Evolutionary conservation across 2,797 vertebrate species (phyloP).

Genomic region (Gila robusta): DNA sequence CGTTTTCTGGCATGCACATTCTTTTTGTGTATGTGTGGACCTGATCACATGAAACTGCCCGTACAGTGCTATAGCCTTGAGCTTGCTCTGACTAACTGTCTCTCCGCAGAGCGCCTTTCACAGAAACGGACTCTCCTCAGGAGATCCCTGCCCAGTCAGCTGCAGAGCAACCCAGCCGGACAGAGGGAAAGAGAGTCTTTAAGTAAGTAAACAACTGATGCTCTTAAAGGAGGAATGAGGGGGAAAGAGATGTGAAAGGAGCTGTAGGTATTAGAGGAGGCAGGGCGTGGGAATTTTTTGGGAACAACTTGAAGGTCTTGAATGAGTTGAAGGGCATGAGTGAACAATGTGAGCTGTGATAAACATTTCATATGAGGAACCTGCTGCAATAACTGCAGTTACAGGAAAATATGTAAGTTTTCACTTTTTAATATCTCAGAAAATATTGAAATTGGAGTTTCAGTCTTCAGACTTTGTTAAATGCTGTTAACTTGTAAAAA

Average conservation of each 20-base stretch:
- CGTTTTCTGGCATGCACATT: conserved; percentile 4
- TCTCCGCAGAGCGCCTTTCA: conserved; percentile 65
- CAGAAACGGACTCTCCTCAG: conserved; percentile 62
- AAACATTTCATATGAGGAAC: neutral
- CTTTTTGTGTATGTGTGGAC: conserved; percentile 21
- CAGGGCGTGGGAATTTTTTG: conserved; percentile 12
- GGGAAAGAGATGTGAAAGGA: conserved; percentile 1
- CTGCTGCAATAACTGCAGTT: neutral
- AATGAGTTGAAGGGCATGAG: neutral
- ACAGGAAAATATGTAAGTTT: neutral
- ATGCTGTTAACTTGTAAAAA: neutral
- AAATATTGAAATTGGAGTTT: neutral
- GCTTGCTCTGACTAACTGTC: conserved; percentile 42
- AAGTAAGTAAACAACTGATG: conserved; percentile 77
- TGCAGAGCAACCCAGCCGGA: conserved; percentile 13
- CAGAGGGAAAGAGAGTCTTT: conserved; percentile 77
- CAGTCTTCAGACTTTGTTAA: neutral
- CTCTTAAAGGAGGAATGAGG: neutral
- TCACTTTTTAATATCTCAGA: neutral
- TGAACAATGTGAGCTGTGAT: neutral
- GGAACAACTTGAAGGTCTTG: neutral
- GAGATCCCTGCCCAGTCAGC: conserved; percentile 33
- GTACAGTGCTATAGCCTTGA: conserved; percentile 45
- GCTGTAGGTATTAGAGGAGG: neutral
- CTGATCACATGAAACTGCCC: neutral